Evolutionary conservation across 2,888 invertebrate genomes (phyloP), one percentile per base, ranked within the genome.

Genomic region (Meiosimyza platycephala): DNA sequence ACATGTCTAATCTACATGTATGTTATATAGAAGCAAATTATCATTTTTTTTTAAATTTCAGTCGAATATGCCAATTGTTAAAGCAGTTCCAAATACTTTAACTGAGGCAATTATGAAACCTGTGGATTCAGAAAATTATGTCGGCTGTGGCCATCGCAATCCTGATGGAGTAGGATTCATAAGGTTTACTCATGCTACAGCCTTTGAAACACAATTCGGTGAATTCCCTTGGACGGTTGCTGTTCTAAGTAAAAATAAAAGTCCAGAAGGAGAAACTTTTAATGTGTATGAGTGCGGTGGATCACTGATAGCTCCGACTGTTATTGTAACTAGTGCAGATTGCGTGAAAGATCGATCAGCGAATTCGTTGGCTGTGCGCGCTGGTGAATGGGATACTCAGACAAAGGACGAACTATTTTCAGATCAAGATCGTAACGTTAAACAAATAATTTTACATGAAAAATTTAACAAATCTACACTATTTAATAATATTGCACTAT

Each of bases 351-450:
- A 78, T 47, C 81, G 80, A 18, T 67, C 77, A 0, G 74, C 81
- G 0, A 72, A 75, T 16, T 66, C 79, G 40, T 79, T 89, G 3
- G 81, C 85, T 57, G 88, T 93, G 2, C 89, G 94, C 0, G 92
- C 93, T 1, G 95, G 95, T 0, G 95, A 95, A 86, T 95, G 95
- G 94, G 94, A 95, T 85, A 93, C 94, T 0, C 93, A 93, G 83
- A 92, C 91, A 0, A 91, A 89, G 57, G 89, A 89, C 59, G 95
- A 95, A 82, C 88, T 92, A 0, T 90, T 89, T 74, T 90, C 91
- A 0, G 92, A 93, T 83, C 93, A 94, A 81, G 93, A 94, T 82
- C 88, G 93, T 3, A 87, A 89, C 12, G 93, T 94, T 0, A 81
- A 84, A 0, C 87, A 88, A 12, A 85, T 92, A 0, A 84, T 90